Base-by-base conservation (phyloP, 1,140 invertebrate species). In the Orius laevigatus region DNA sequence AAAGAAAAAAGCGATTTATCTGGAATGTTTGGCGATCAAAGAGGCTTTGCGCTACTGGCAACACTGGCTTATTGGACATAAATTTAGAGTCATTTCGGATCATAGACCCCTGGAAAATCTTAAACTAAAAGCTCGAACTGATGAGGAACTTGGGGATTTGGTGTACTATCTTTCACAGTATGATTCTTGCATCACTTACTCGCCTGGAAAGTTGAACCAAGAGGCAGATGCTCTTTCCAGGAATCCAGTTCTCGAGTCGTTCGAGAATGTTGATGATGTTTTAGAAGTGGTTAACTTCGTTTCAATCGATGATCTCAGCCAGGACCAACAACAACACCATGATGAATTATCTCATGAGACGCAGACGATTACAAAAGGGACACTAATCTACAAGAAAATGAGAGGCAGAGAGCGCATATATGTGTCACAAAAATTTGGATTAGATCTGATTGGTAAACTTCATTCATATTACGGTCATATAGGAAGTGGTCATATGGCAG, bases 41-140 rank as follows among this genome's bases (percentile, higher is more conserved):
- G 63, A 66, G 58, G 55, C 57, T 39, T 25, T 66, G 31, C 61
- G 53, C 56, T 65, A 62, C 51, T 66, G 62, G 61, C 62, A 64
- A 54, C 51, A 63, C 39, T 59, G 56, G 59, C 48, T 66, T 5
- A 61, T 65, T 46, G 59, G 56, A 15, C 64, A 53, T 48, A 18
- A 40, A 51, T 65, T 65, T 46, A 61, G 31, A 41, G 60, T 64
- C 38, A 63, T 52, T 41, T 60, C 62, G 45, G 62, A 64, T 52
- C 62, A 66, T 50, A 65, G 63, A 55, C 60, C 62, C 57, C 54
- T 60, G 46, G 58, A 60, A 55, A 64, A 64, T 31, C 39, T 65
- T 44, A 65, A 64, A 47, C 51, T 65, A 38, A 65, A 64, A 54
- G 20, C 56, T 16, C 58, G 55, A 52, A 56, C 57, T 11, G 59